Percentiles rank a stretch among this genome's conserved stretches.
phyloP scores from a whole-genome alignment of 92 coral and sea anemone species.

The Hydrozoanthus gracilis region DNA sequence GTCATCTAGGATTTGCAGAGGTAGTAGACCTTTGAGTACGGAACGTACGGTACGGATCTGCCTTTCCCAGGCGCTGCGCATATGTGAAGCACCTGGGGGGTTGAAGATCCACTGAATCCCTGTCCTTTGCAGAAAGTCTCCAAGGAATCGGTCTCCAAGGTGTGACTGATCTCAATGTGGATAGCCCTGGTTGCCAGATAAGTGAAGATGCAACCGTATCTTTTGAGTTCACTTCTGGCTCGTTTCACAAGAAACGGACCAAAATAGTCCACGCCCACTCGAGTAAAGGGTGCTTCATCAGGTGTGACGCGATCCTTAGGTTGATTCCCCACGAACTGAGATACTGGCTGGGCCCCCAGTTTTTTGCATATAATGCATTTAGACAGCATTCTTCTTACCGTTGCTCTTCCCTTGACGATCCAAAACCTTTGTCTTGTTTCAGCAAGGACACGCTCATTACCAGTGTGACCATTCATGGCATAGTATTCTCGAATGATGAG shows the following conservation, averaged over 20 bases:
- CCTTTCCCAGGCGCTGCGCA: slow-evolving; percentile 57
- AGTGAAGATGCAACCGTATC: slow-evolving; percentile 63
- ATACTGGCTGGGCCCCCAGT: slow-evolving; percentile 36
- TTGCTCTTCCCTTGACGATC: slow-evolving; percentile 54
- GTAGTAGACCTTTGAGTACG: slow-evolving; percentile 31
- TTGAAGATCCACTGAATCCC: slow-evolving; percentile 54
- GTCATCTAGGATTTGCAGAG: slow-evolving; percentile 43
- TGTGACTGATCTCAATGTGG: slow-evolving; percentile 50
- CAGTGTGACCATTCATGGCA: neutral
- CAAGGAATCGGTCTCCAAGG: slow-evolving; percentile 54
- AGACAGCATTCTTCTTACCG: slow-evolving; percentile 42
- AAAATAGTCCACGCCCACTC: slow-evolving; percentile 48
- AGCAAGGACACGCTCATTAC: slow-evolving; percentile 1
- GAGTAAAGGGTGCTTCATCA: slow-evolving; percentile 43
- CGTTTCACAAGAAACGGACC: slow-evolving; percentile 59
- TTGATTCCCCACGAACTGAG: slow-evolving; percentile 46
- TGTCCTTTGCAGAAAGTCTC: slow-evolving; percentile 36
- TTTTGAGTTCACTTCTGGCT: slow-evolving; percentile 51
- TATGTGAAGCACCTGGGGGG: slow-evolving; percentile 56
- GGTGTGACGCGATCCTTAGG: slow-evolving; percentile 53
- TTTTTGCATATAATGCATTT: slow-evolving; percentile 26
- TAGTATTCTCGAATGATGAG: neutral
- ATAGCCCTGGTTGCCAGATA: slow-evolving; percentile 49
- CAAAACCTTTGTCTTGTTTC: slow-evolving; percentile 40
- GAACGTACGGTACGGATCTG: slow-evolving; percentile 50